phyloP scores from a whole-genome alignment of 2,888 invertebrate species.

The Euphydryas editha region DNA sequence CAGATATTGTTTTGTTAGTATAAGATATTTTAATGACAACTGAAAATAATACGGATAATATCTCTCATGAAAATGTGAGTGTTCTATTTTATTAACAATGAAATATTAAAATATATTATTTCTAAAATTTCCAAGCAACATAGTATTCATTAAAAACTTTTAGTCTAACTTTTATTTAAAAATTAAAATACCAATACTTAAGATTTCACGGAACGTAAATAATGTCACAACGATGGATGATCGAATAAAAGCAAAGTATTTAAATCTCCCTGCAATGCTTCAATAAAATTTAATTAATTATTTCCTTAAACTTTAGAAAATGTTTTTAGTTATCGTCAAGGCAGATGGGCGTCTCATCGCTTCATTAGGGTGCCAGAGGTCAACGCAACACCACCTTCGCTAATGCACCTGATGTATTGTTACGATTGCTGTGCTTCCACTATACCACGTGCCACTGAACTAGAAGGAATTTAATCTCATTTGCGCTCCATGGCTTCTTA shows the following conservation, averaged over 20 bases:
- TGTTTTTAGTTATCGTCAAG: constrained; percentile 12
- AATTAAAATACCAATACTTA: too few relatives aligned
- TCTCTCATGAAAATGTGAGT: too few relatives aligned
- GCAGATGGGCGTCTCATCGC: constrained; percentile 50
- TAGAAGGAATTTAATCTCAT: not conserved
- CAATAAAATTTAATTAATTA: constrained; percentile 12
- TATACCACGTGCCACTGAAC: not conserved
- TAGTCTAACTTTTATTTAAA: too few relatives aligned
- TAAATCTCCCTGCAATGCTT: not conserved
- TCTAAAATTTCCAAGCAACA: too few relatives aligned
- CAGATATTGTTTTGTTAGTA: too few relatives aligned
- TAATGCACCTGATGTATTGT: constrained; percentile 68
- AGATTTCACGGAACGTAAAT: not conserved
- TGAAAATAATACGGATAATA: too few relatives aligned
- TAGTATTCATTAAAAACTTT: too few relatives aligned
- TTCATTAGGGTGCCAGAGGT: constrained; percentile 62
- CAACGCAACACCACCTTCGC: constrained; percentile 68
- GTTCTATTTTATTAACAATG: too few relatives aligned
- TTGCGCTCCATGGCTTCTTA: not conserved
- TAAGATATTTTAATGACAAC: too few relatives aligned
- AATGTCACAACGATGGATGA: not conserved
- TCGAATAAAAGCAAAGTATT: not conserved
- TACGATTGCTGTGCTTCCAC: constrained; percentile 55
- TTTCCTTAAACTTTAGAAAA: constrained; percentile 6
- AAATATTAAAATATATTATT: too few relatives aligned